Evolutionary conservation across 2,888 invertebrate species (phyloP).

Genomic region (Cantharis nigra): DNA sequence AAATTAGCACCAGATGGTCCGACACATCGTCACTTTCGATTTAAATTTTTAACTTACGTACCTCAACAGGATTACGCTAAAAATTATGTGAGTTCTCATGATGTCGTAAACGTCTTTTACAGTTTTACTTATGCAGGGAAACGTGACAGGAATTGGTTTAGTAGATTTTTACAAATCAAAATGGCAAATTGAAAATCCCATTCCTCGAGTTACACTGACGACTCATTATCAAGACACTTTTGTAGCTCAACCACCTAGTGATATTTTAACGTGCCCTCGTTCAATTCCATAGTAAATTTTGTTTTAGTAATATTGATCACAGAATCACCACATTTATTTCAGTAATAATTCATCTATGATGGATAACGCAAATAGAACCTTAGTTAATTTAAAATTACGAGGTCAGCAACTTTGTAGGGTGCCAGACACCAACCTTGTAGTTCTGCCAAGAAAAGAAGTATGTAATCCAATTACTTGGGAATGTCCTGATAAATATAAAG

Average conservation of each 20-base stretch:
- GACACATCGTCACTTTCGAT: conserved; percentile 4
- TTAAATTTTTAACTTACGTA: conserved; percentile 16
- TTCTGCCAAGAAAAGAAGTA: neutral
- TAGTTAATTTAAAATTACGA: conserved; percentile 4
- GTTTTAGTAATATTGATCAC: neutral
- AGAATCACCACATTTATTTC: neutral
- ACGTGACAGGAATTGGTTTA: conserved; percentile 12
- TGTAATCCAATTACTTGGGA: conserved; percentile 29
- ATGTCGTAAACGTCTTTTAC: neutral
- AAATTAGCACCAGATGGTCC: conserved; percentile 11
- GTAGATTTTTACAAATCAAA: conserved; percentile 6
- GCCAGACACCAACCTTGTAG: conserved; percentile 1
- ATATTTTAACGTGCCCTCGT: neutral
- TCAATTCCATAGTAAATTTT: neutral
- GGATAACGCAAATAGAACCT: neutral
- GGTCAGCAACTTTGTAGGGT: neutral
- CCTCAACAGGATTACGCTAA: conserved; percentile 20
- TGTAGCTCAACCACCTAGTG: conserved; percentile 3
- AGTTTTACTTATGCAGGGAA: conserved; percentile 1
- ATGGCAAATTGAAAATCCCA: conserved; percentile 13
- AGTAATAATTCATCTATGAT: conserved; percentile 20
- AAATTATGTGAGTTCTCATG: conserved; percentile 13
- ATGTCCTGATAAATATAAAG: conserved; percentile 1
- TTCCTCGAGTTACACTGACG: conserved; percentile 16
- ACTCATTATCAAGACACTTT: conserved; percentile 19